Conservation (phyloP, 2,113 vertebrate genomes). For the Myocastor coypus region DNA sequence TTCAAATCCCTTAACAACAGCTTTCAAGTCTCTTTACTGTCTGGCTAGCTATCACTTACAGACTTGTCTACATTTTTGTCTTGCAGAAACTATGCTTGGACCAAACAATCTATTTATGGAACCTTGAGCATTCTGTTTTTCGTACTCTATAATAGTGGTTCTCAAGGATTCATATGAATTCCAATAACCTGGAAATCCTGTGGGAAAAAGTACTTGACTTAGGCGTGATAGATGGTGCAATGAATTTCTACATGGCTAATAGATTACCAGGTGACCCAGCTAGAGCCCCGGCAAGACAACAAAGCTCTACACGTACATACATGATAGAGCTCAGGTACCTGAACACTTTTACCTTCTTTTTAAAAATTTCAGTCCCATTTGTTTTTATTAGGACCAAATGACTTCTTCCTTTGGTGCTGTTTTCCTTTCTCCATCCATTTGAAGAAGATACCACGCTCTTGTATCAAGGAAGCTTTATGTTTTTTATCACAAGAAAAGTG, state of each 20-base stretch:
- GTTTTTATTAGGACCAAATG: not conserved
- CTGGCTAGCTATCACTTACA: not conserved
- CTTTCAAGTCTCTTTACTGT: not conserved
- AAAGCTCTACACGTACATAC: not conserved
- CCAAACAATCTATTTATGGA: not conserved
- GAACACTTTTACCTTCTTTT: not conserved
- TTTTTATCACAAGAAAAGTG: not conserved
- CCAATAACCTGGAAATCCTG: not conserved
- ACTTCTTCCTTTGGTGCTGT: not conserved
- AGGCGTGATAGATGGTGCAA: not conserved
- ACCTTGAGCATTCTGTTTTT: not conserved
- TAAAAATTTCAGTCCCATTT: not conserved
- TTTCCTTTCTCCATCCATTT: not conserved
- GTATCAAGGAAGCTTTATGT: not conserved
- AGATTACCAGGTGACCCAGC: not conserved
- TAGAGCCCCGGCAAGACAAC: accelerated
- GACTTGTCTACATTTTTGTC: not conserved
- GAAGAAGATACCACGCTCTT: not conserved
- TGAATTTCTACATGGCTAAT: not conserved
- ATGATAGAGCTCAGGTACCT: not conserved
- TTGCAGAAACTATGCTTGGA: not conserved
- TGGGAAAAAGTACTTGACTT: not conserved
- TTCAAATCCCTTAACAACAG: not conserved
- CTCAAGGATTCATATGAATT: not conserved
- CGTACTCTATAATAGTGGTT: not conserved